Evolutionary conservation across 2,888 invertebrate species (phyloP).

Genomic region (Noctua comes): DNA sequence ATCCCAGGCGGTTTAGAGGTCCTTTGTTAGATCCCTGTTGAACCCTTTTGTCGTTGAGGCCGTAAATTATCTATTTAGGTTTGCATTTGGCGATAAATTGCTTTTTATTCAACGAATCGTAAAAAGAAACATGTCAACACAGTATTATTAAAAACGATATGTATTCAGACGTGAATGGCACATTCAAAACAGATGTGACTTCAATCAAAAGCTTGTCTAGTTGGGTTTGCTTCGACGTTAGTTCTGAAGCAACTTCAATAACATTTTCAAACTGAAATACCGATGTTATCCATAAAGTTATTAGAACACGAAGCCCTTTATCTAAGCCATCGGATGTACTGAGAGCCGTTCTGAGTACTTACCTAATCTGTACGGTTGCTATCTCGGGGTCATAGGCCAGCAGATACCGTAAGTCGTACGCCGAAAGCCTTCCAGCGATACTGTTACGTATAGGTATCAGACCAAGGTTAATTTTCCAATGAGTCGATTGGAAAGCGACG

Average conservation of each 20-base stretch:
- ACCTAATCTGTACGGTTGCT: conserved; percentile 81
- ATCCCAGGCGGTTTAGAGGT: conserved; percentile 42
- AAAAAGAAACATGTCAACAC: conserved; percentile 80
- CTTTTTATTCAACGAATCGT: conserved; percentile 77
- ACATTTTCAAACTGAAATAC: conserved; percentile 67
- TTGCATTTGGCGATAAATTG: conserved; percentile 86
- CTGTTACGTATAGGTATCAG: conserved; percentile 66
- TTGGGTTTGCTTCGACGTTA: conserved; percentile 36
- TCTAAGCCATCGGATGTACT: conserved; percentile 79
- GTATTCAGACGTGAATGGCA: conserved; percentile 35
- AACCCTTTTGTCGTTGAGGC: conserved; percentile 82
- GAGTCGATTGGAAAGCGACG: conserved; percentile 50
- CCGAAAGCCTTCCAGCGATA: conserved; percentile 65
- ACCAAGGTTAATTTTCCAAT: conserved; percentile 75
- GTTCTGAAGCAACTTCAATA: conserved; percentile 55
- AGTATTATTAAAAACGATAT: conserved; percentile 61
- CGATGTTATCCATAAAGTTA: conserved; percentile 75
- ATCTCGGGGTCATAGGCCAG: conserved; percentile 85
- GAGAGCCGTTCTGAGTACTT: conserved; percentile 74
- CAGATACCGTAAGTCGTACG: conserved; percentile 81
- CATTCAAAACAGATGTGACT: conserved; percentile 40
- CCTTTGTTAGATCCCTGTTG: conserved; percentile 63
- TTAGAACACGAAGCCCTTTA: conserved; percentile 77
- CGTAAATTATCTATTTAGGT: conserved; percentile 88
- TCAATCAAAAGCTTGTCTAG: conserved; percentile 47